A percentile compares a stretch with the other conserved stretches of the same genome.
Evolutionary conservation across 2,113 vertebrate species (phyloP).

Genomic region (Pelmatolapia mariae): DNA sequence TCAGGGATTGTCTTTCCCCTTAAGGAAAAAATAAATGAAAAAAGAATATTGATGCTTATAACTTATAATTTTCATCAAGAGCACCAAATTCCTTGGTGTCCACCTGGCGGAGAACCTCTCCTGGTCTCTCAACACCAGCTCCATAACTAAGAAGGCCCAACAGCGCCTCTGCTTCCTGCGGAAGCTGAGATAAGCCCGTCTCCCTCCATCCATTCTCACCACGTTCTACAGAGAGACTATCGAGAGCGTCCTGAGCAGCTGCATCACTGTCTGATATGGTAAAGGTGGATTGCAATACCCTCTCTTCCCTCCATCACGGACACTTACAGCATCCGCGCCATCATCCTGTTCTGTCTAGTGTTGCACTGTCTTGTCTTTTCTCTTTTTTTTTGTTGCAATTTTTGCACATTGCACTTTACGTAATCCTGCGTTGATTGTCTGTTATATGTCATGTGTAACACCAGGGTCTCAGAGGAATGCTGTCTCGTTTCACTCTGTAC

Average conservation of each 20-base stretch:
- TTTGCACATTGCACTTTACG: background rate
- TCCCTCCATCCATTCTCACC: background rate
- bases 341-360: background rate
- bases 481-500: background rate
- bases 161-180: fast-evolving
- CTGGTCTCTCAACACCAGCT: background rate
- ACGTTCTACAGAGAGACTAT: background rate
- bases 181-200: background rate
- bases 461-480: background rate
- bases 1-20: background rate
- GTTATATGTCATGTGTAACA: background rate
- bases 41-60: background rate
- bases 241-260: background rate
- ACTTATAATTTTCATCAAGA: background rate
- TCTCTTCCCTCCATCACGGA: background rate
- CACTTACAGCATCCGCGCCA: background rate
- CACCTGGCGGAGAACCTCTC: background rate
- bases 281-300: background rate
- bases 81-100: background rate
- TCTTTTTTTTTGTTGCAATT: background rate
- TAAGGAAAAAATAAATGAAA: background rate
- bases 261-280: background rate
- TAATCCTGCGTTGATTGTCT: background rate
- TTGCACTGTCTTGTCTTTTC: background rate
- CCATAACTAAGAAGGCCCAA: background rate